A percentile compares a stretch with the other conserved stretches of the same genome.
These are phyloP conservation scores for Malaclemys terrapin DNA, from an alignment of 2,113 vertebrate genomes.

Conservation along the genomic window DNA sequence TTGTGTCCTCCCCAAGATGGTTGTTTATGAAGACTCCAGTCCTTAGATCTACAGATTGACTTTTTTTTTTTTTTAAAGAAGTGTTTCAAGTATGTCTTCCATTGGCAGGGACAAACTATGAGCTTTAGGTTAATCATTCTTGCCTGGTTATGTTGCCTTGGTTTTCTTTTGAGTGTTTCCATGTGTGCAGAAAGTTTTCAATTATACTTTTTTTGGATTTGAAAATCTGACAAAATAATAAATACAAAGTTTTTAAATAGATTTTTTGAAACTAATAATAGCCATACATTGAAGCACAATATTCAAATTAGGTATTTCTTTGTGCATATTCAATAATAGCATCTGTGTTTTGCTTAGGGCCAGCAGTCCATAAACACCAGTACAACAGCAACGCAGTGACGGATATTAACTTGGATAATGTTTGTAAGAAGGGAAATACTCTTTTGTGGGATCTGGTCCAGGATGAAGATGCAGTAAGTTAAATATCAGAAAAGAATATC, in stretches of 20 bases:
- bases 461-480: conserved; percentile 96
- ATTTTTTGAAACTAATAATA: neutral
- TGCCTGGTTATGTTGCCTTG: neutral
- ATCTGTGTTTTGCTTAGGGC: conserved; percentile 83
- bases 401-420: conserved; percentile 99
- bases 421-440: conserved; percentile 98
- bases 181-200: neutral
- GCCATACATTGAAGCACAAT: neutral
- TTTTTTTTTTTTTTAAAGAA: neutral
- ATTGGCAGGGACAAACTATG: neutral
- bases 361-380: conserved; percentile 97
- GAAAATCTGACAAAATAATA: neutral
- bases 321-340: conserved; percentile 42
- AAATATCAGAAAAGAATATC: conserved; percentile 32
- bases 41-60: neutral
- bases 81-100: neutral
- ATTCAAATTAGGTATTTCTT: conserved; percentile 24
- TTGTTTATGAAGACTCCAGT: neutral
- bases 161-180: neutral
- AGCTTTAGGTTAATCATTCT: conserved; percentile 1
- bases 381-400: conserved; percentile 94
- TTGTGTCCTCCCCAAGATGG: neutral
- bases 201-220: neutral
- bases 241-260: neutral
- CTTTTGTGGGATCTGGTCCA: conserved; percentile 99